Conservation (phyloP, 2,113 vertebrate genomes). For the Actinemys pallida region DNA sequence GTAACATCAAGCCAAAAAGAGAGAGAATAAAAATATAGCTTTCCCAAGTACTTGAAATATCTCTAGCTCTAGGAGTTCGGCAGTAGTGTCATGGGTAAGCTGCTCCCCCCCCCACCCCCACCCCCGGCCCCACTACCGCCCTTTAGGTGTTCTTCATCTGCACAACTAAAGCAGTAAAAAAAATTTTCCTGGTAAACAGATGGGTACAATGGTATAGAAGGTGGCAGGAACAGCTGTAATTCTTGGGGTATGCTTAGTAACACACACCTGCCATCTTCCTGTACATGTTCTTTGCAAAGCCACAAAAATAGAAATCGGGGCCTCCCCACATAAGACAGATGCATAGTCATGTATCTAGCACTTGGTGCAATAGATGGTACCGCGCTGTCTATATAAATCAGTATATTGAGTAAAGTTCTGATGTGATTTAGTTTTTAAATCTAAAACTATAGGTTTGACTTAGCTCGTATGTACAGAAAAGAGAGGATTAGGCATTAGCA, state of each 20-base stretch:
- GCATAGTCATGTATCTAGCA: not conserved
- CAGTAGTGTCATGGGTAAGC: not conserved
- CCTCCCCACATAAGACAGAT: rapidly evolving
- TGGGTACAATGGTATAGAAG: not conserved
- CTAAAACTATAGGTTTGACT: rapidly evolving
- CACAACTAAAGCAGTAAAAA: not conserved
- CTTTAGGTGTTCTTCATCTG: not conserved
- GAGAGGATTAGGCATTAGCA: not conserved
- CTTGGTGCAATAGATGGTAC: rapidly evolving
- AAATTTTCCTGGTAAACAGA: not conserved
- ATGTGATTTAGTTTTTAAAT: rapidly evolving
- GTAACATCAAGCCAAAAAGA: not conserved
- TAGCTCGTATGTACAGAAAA: rapidly evolving
- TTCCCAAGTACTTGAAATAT: not conserved
- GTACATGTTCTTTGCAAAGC: not conserved
- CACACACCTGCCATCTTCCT: not conserved
- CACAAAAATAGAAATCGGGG: not conserved
- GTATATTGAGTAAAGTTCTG: not conserved
- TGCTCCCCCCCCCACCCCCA: rapidly evolving
- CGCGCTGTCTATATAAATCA: not conserved
- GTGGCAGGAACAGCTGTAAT: not conserved
- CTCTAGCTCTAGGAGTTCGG: not conserved
- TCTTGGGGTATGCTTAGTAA: not conserved
- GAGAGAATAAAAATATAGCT: not conserved
- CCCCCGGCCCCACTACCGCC: too few relatives aligned